These are phyloP conservation scores for Drosophila paramelanica DNA, from an alignment of 2,888 invertebrate species.

Conservation along the genomic window DNA sequence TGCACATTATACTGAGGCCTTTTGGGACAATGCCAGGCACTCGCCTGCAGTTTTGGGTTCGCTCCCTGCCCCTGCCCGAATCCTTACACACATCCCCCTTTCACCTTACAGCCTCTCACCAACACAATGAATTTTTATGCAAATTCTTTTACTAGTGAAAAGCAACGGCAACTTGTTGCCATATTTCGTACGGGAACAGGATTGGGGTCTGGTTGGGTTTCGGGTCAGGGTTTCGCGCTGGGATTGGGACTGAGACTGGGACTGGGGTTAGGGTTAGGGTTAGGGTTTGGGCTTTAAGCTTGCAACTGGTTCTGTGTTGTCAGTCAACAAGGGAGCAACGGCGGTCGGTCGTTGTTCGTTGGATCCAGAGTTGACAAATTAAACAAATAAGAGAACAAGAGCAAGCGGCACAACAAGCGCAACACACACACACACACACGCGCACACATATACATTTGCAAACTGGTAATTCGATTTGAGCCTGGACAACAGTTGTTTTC, in stretches of 20 bases:
- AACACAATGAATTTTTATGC: constrained; percentile 68
- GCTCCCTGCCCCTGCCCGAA: neutral
- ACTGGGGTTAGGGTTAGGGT: neutral
- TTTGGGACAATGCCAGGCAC: constrained; percentile 30
- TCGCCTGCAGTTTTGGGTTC: constrained; percentile 23
- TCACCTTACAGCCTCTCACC: neutral
- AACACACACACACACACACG: constrained; percentile 3
- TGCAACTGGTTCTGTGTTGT: constrained; percentile 12
- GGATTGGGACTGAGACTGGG: neutral
- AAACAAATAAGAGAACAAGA: constrained; percentile 72
- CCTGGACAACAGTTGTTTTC: constrained; percentile 10
- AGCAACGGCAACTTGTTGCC: constrained; percentile 54
- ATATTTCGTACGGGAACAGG: constrained; percentile 19
- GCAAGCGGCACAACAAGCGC: constrained; percentile 12
- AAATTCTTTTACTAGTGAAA: constrained; percentile 54
- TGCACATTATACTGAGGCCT: constrained; percentile 43
- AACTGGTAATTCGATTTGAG: constrained; percentile 70
- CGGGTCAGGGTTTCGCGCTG: neutral
- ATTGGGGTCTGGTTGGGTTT: neutral
- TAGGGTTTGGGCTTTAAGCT: constrained; percentile 1
- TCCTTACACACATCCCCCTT: no score
- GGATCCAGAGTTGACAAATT: constrained; percentile 61
- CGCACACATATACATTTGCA: neutral
- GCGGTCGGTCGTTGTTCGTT: constrained; percentile 11
- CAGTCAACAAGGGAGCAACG: constrained; percentile 44